Evolutionary conservation across 2,888 invertebrate species (phyloP), one percentile per base, ranked within the genome.

Genomic region (Acanthosepion esculentum): DNA sequence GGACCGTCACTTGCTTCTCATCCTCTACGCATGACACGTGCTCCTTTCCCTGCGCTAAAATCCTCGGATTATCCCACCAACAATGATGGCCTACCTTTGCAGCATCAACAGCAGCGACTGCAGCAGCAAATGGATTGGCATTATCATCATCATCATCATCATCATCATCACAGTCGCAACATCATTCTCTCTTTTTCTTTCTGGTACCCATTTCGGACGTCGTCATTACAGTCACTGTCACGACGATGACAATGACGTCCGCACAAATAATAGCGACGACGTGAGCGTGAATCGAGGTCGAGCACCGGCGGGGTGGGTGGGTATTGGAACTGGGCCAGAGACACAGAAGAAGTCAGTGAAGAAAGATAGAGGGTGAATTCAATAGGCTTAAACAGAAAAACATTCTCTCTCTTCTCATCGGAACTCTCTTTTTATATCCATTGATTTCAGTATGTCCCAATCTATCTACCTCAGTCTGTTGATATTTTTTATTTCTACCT

Each of bases 21-120:
- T 78, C 78, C 78, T 78, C 78, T 29, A 78, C 78, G 78, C 78
- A 78, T 78, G 78, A 78, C 78, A 78, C 78, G 78, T 78, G 78
- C 78, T 78, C n/a, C n/a, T n/a, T 78, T 78, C 78, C 29, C 78
- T 29, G 78, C 78, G 78, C 78, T 78, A 78, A 78, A 78, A 78
- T n/a, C 78, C 78, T 8, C 78, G n/a, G 78, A 78, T 78, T 78
- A 78, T 78, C 78, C 78, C n/a, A n/a, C 78, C n/a, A 78, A 15
- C n/a, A n/a, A 78, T 78, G 29, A 78, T n/a, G 78, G 78, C 78
- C 78, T n/a, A n/a, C 78, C 78, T 78, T 7, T 78, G 12, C 20
- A 6, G 20, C 15, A 20, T 20, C 59, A 59, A 6, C 59, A 78
- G 10, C n/a, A n/a, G n/a, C 78, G 10, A 10, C 78, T 10, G 29